phyloP scores from a whole-genome alignment of 2,797 vertebrate species.

The Xenopus petersii region DNA sequence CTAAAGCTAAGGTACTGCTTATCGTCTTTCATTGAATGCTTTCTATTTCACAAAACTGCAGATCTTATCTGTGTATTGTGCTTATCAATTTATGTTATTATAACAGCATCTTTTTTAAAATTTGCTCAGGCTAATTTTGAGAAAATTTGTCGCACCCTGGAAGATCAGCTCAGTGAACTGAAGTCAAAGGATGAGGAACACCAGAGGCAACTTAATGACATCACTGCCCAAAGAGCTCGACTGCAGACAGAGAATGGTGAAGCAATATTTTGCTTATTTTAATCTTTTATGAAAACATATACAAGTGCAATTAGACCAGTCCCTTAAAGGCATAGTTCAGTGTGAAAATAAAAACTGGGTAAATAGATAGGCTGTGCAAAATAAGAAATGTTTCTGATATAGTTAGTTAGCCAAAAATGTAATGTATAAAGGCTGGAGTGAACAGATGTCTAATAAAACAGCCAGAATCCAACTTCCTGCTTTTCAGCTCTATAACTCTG shows the following conservation, averaged over 20 bases:
- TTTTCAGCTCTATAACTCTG: no score
- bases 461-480: no score
- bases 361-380: no score
- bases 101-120: background rate
- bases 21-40: no score
- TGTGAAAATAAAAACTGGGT: no score
- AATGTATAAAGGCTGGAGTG: no score
- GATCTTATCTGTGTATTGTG: background rate
- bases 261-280: background rate
- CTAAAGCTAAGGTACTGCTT: conserved; percentile 68
- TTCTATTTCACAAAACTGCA: background rate
- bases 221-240: conserved; percentile 63
- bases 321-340: no score
- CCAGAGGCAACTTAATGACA: conserved; percentile 63
- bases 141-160: conserved; percentile 63
- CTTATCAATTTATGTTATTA: background rate
- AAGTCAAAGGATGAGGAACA: conserved; percentile 69
- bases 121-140: conserved; percentile 63
- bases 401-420: no score
- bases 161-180: conserved; percentile 71
- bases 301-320: no score
- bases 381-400: no score
- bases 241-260: conserved; percentile 70
- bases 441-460: no score
- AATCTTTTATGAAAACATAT: no score